These are phyloP conservation scores for Psephotus haematonotus DNA, from an alignment of 2,113 vertebrate genomes.

Conservation along the genomic window DNA sequence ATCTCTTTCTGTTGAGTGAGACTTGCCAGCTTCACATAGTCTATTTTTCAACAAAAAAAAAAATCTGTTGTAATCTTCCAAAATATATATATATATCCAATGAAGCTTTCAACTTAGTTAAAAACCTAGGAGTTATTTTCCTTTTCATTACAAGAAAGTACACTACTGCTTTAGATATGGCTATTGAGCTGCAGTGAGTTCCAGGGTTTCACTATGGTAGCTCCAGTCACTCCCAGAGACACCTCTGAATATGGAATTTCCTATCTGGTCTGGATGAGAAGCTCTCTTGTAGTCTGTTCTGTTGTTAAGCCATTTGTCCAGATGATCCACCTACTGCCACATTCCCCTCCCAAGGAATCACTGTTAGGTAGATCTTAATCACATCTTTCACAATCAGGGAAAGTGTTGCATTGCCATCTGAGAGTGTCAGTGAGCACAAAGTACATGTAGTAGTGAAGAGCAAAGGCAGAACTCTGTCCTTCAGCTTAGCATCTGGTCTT, in stretches of 20 bases:
- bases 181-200: not conserved
- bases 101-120: not conserved
- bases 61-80: not conserved
- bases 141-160: not conserved
- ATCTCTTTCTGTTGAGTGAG: not conserved
- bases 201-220: not conserved
- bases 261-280: not conserved
- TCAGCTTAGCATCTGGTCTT: not conserved
- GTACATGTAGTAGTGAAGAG: not conserved
- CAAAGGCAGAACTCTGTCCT: not conserved
- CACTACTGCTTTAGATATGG: not conserved
- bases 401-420: not conserved
- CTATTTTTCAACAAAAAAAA: not conserved
- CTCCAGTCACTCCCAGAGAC: not conserved
- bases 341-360: not conserved
- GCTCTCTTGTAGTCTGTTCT: not conserved
- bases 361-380: not conserved
- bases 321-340: not conserved
- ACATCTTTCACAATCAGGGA: not conserved
- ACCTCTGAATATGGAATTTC: not conserved
- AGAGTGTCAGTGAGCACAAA: not conserved
- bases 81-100: not conserved
- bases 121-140: not conserved
- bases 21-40: not conserved
- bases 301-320: not conserved